phyloP scores from a whole-genome alignment of 2,113 vertebrate genomes.

The Brachyhypopomus occidentalis region DNA sequence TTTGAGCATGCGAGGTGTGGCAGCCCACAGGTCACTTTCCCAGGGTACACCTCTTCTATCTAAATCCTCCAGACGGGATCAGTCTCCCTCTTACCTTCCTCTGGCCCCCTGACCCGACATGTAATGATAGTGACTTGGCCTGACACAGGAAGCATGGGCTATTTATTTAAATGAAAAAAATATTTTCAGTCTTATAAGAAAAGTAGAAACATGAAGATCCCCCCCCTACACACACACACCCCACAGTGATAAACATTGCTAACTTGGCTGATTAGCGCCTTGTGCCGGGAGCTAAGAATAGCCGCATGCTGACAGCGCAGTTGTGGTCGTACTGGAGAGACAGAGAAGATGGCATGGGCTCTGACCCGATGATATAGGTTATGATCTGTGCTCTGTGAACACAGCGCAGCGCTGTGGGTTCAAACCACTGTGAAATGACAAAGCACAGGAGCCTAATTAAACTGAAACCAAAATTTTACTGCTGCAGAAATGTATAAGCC shows the following conservation, averaged over 20 bases:
- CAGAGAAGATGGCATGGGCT: constrained; percentile 12
- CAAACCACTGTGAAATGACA: constrained; percentile 29
- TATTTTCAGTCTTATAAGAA: not conserved
- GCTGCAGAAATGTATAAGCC: constrained; percentile 10
- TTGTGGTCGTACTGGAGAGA: constrained; percentile 30
- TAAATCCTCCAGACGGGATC: constrained; percentile 50
- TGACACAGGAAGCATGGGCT: constrained; percentile 50
- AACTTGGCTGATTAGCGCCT: constrained; percentile 40
- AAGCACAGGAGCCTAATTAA: constrained; percentile 21
- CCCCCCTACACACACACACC: not conserved
- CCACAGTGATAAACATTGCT: constrained; percentile 46
- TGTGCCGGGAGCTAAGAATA: constrained; percentile 44
- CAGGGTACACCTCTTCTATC: constrained; percentile 58
- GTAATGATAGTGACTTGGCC: constrained; percentile 57
- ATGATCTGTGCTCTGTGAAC: constrained; percentile 12
- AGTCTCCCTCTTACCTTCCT: constrained; percentile 56
- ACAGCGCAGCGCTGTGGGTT: constrained; percentile 27
- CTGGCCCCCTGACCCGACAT: constrained; percentile 49
- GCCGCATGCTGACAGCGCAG: constrained; percentile 47
- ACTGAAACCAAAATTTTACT: constrained; percentile 5
- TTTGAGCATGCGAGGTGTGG: constrained; percentile 43
- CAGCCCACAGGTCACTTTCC: constrained; percentile 54
- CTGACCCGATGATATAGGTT: not conserved
- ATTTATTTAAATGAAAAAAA: constrained; percentile 49
- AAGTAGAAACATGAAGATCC: constrained; percentile 33